Conservation (phyloP, 2,888 invertebrate species). For the Amphipoea oculea region DNA sequence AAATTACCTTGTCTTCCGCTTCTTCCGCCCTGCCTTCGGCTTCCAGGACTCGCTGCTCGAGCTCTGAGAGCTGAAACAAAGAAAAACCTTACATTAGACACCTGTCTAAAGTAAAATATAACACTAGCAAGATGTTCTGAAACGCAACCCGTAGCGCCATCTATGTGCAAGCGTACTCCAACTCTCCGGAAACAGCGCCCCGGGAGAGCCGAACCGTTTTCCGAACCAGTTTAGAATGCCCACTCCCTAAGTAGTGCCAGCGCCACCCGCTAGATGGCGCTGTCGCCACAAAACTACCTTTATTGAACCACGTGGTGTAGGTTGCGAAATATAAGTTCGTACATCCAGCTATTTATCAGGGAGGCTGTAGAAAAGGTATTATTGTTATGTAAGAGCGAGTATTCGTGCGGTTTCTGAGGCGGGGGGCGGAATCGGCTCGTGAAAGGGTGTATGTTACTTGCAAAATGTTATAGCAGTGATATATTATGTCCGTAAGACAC, state of each 20-base stretch:
- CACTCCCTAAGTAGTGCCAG: slow-evolving; percentile 64
- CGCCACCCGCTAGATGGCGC: slow-evolving; percentile 86
- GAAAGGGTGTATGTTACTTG: slow-evolving; percentile 84
- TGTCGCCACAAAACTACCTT: slow-evolving; percentile 71
- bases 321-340: slow-evolving; percentile 64
- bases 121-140: slow-evolving; percentile 14
- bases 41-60: slow-evolving; percentile 97
- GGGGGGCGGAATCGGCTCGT: slow-evolving; percentile 79
- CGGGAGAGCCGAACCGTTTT: slow-evolving; percentile 44
- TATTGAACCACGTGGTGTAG: slow-evolving; percentile 88
- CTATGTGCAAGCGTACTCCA: slow-evolving; percentile 65
- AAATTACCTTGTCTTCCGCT: slow-evolving; percentile 97
- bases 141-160: slow-evolving; percentile 76
- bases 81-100: slow-evolving; percentile 53
- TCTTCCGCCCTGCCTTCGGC: slow-evolving; percentile 98
- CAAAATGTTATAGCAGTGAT: slow-evolving; percentile 84
- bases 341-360: slow-evolving; percentile 70
- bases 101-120: slow-evolving; percentile 16
- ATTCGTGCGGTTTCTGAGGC: slow-evolving; percentile 87
- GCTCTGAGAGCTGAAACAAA: slow-evolving; percentile 96
- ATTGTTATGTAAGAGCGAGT: slow-evolving; percentile 89
- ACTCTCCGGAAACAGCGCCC: slow-evolving; percentile 34
- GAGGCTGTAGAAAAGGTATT: slow-evolving; percentile 80
- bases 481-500: slow-evolving; percentile 79
- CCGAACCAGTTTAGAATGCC: slow-evolving; percentile 60